Evolutionary conservation across 2,888 invertebrate species (phyloP).

Genomic region (Drosophila paramelanica): DNA sequence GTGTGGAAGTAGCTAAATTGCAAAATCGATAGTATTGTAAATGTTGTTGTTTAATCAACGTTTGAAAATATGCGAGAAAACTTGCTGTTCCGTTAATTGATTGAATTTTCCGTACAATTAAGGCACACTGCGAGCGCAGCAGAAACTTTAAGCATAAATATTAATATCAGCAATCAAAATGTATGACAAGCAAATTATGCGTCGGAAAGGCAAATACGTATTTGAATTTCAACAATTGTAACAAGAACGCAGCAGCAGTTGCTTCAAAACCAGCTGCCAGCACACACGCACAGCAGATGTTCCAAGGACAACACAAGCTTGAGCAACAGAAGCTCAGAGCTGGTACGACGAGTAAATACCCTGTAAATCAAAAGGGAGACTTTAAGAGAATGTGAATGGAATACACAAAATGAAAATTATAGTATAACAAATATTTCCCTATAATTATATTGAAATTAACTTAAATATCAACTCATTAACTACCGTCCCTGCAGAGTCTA

Average conservation of each 20-base stretch:
- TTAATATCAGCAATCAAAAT: slow-evolving; percentile 70
- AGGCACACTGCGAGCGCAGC: not conserved
- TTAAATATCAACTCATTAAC: too few relatives aligned
- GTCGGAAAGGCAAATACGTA: slow-evolving; percentile 47
- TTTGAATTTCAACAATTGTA: slow-evolving; percentile 56
- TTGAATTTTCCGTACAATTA: slow-evolving; percentile 60
- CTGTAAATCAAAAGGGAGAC: slow-evolving; percentile 3
- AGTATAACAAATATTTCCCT: too few relatives aligned
- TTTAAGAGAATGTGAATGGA: too few relatives aligned
- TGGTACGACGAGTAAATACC: not conserved
- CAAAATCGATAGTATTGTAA: slow-evolving; percentile 67
- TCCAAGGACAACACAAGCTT: slow-evolving; percentile 22
- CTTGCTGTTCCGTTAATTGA: slow-evolving; percentile 58
- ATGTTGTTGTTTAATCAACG: slow-evolving; percentile 51
- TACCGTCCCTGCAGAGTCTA: too few relatives aligned
- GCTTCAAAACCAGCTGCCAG: slow-evolving; percentile 3
- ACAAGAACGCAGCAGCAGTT: slow-evolving; percentile 10
- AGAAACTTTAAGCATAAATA: slow-evolving; percentile 70
- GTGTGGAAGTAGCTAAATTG: slow-evolving; percentile 33
- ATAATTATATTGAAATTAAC: too few relatives aligned
- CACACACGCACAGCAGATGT: slow-evolving; percentile 16
- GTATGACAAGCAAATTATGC: slow-evolving; percentile 75
- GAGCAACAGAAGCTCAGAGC: too few relatives aligned
- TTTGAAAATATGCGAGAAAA: slow-evolving; percentile 37
- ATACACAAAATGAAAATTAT: too few relatives aligned